These are phyloP conservation scores for Cotesia congregata DNA, from an alignment of 2,888 invertebrate genomes.

Conservation along the genomic window DNA sequence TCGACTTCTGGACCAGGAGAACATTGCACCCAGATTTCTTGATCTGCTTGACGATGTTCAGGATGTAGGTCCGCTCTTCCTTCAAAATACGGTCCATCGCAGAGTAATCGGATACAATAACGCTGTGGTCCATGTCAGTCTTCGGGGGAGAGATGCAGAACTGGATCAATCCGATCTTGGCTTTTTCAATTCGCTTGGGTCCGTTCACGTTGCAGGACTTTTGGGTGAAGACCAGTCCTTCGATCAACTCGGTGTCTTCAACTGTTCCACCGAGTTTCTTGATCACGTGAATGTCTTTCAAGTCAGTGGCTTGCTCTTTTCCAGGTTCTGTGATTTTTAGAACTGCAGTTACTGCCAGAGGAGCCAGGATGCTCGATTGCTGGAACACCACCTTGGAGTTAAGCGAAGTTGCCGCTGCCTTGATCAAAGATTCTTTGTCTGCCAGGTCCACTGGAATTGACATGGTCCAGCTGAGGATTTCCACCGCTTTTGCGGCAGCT, in stretches of 20 bases:
- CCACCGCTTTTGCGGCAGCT: slow-evolving; percentile 82
- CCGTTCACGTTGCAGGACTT: slow-evolving; percentile 91
- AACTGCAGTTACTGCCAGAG: slow-evolving; percentile 97
- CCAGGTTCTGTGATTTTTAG: slow-evolving; percentile 84
- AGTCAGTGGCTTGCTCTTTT: slow-evolving; percentile 85
- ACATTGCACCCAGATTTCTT: slow-evolving; percentile 99
- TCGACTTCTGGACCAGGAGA: slow-evolving; percentile 89
- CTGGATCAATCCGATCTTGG: slow-evolving; percentile 98
- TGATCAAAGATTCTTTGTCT: slow-evolving; percentile 89
- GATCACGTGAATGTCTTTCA: slow-evolving; percentile 96
- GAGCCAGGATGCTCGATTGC: slow-evolving; percentile 94
- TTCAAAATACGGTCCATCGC: slow-evolving; percentile 99
- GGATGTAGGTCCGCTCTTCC: slow-evolving; percentile 96
- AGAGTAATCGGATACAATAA: slow-evolving; percentile 98
- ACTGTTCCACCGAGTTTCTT: slow-evolving; percentile 97
- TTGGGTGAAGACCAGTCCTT: slow-evolving; percentile 95
- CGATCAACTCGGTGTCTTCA: slow-evolving; percentile 96
- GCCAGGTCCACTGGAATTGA: slow-evolving; percentile 87
- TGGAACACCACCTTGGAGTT: slow-evolving; percentile 99
- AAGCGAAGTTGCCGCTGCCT: slow-evolving; percentile 97
- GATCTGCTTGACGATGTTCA: slow-evolving; percentile 98
- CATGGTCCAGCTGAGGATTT: slow-evolving; percentile 83
- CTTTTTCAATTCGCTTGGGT: slow-evolving; percentile 94
- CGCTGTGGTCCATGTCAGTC: slow-evolving; percentile 98
- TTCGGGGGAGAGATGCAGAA: slow-evolving; percentile 99